Conservation (phyloP, 1,140 invertebrate genomes). For the Cherax destructor region DNA sequence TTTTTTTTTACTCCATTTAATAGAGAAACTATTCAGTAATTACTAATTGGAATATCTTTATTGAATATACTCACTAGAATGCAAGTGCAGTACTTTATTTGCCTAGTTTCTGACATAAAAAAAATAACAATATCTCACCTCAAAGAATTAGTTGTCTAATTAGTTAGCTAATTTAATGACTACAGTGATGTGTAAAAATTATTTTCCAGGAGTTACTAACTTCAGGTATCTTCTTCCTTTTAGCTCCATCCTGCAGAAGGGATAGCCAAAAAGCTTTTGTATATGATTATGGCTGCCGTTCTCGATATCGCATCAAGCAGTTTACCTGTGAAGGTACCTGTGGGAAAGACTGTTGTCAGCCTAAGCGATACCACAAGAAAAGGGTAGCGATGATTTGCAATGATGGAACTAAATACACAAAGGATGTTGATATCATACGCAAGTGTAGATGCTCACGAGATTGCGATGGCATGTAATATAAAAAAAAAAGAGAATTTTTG, state of each 20-base stretch:
- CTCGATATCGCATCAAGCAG: conserved; percentile 90
- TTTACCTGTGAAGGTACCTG: conserved; percentile 87
- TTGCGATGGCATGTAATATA: conserved; percentile 46
- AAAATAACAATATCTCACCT: too few relatives aligned
- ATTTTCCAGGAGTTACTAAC: neutral
- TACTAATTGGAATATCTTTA: too few relatives aligned
- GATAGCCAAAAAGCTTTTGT: conserved; percentile 92
- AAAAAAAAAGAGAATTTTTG: conserved; percentile 12
- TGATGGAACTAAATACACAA: conserved; percentile 93
- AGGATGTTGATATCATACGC: conserved; percentile 95
- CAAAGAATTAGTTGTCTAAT: too few relatives aligned
- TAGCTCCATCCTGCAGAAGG: conserved; percentile 89
- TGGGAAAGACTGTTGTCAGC: conserved; percentile 87
- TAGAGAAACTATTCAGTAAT: too few relatives aligned
- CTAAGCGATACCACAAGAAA: conserved; percentile 91
- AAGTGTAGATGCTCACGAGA: conserved; percentile 81
- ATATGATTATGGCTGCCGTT: conserved; percentile 91
- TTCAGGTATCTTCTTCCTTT: neutral
- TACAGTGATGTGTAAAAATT: neutral
- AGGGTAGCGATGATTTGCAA: conserved; percentile 94
- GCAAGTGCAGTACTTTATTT: too few relatives aligned
- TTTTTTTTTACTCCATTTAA: neutral
- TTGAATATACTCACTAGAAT: too few relatives aligned
- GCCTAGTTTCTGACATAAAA: too few relatives aligned
- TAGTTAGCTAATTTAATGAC: neutral